Evolutionary conservation across 2,797 vertebrate species (phyloP).

Genomic region (Hafferia zeledoni): DNA sequence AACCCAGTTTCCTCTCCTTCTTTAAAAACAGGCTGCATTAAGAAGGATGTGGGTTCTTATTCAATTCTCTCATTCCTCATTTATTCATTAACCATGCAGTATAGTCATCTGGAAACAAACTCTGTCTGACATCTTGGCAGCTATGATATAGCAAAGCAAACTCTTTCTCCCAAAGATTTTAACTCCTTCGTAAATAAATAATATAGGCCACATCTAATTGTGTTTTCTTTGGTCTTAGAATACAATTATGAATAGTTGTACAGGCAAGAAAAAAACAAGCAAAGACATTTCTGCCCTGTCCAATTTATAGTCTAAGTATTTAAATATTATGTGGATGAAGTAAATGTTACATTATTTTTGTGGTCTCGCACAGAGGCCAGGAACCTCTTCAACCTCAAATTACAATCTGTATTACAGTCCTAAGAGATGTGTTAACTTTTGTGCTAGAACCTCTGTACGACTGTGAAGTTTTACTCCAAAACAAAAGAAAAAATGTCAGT

Average conservation of each 20-base stretch:
- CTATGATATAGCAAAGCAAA: not conserved
- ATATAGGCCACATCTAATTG: not conserved
- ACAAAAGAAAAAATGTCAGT: not conserved
- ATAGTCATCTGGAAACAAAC: not conserved
- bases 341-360: not conserved
- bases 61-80: not conserved
- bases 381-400: not conserved
- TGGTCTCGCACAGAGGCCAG: not conserved
- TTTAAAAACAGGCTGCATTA: not conserved
- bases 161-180: not conserved
- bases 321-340: not conserved
- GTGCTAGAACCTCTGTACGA: not conserved
- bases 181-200: not conserved
- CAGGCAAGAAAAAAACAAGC: not conserved
- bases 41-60: not conserved
- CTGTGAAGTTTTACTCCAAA: not conserved
- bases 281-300: not conserved
- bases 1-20: not conserved
- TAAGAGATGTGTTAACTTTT: not conserved
- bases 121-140: not conserved
- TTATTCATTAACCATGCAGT: not conserved
- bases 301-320: not conserved
- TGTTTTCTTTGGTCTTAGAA: not conserved
- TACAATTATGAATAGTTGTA: not conserved
- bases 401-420: not conserved